Conservation (phyloP, 2,888 invertebrate genomes). For the Drosophila fungiperda region DNA sequence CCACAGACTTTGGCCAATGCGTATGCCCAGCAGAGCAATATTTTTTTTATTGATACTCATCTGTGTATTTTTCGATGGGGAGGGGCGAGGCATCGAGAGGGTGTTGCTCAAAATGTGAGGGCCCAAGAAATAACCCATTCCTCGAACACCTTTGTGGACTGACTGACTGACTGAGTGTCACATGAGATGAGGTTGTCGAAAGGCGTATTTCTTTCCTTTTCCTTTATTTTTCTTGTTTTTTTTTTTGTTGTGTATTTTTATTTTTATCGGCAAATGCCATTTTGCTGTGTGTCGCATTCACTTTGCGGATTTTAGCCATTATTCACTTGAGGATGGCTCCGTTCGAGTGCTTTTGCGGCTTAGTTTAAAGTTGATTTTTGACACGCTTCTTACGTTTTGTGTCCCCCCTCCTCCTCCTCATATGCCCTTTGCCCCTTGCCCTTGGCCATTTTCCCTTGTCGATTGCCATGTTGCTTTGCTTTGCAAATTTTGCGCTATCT, state of each 20-base stretch:
- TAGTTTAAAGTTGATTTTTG: slow-evolving; percentile 73
- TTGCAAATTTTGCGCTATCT: slow-evolving; percentile 74
- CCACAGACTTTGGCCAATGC: slow-evolving; percentile 49
- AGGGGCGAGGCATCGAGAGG: slow-evolving; percentile 3
- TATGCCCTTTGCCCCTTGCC: neutral
- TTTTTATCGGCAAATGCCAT: slow-evolving; percentile 77
- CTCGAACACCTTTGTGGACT: slow-evolving; percentile 69
- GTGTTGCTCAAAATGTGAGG: slow-evolving; percentile 32
- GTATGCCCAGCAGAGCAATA: slow-evolving; percentile 75
- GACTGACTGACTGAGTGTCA: slow-evolving; percentile 50
- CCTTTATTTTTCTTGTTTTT: neutral
- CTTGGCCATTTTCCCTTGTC: slow-evolving; percentile 22
- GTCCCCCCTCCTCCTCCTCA: neutral
- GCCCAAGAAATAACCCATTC: slow-evolving; percentile 57
- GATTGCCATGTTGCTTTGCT: slow-evolving; percentile 30
- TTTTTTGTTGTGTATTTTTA: neutral
- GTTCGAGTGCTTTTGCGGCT: slow-evolving; percentile 76
- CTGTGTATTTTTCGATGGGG: slow-evolving; percentile 20
- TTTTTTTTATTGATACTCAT: slow-evolving; percentile 77
- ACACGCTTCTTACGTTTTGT: slow-evolving; percentile 52
- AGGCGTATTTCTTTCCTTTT: slow-evolving; percentile 26
- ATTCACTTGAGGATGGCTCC: slow-evolving; percentile 72
- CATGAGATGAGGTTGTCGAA: slow-evolving; percentile 41
- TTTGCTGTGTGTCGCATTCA: slow-evolving; percentile 80
- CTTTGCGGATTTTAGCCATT: slow-evolving; percentile 78